Evolutionary conservation across 2,113 vertebrate genomes (phyloP).

Genomic region (Periophthalmus modestus): DNA sequence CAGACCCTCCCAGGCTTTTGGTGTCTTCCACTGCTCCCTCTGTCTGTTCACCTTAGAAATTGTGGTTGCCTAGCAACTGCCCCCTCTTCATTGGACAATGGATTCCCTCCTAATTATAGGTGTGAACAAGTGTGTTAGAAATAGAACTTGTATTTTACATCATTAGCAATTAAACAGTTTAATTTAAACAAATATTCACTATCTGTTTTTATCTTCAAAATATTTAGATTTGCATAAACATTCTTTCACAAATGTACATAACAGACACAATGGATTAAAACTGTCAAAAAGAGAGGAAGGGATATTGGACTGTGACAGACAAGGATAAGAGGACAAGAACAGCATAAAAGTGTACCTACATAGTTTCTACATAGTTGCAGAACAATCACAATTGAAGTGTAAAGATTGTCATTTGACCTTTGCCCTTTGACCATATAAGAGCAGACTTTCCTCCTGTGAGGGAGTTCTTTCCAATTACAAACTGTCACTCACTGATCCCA

Average conservation of each 20-base stretch:
- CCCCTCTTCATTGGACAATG: slow-evolving; percentile 55
- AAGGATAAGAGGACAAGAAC: slow-evolving; percentile 4
- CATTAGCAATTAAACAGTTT: neutral
- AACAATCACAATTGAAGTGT: slow-evolving; percentile 14
- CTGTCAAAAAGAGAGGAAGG: slow-evolving; percentile 12
- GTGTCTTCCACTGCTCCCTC: slow-evolving; percentile 5
- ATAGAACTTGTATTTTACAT: neutral
- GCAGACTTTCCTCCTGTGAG: slow-evolving; percentile 23
- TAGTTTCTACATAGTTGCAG: neutral
- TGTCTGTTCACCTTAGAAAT: slow-evolving; percentile 67
- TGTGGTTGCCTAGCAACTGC: slow-evolving; percentile 73
- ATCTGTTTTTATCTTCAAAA: neutral
- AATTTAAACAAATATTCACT: neutral
- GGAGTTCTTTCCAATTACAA: slow-evolving; percentile 38
- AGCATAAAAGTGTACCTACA: neutral
- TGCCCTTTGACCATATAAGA: slow-evolving; percentile 29
- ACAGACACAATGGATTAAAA: neutral
- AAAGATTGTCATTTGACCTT: slow-evolving; percentile 37
- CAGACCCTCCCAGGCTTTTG: slow-evolving; percentile 29
- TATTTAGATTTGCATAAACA: neutral
- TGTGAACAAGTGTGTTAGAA: slow-evolving; percentile 23
- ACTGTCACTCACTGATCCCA: slow-evolving; percentile 35
- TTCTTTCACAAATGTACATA: no score
- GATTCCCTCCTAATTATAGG: slow-evolving; percentile 58
- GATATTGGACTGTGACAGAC: slow-evolving; percentile 1